These are phyloP conservation scores for Harmothoe impar DNA, from an alignment of 2,888 invertebrate genomes.

Conservation along the genomic window DNA sequence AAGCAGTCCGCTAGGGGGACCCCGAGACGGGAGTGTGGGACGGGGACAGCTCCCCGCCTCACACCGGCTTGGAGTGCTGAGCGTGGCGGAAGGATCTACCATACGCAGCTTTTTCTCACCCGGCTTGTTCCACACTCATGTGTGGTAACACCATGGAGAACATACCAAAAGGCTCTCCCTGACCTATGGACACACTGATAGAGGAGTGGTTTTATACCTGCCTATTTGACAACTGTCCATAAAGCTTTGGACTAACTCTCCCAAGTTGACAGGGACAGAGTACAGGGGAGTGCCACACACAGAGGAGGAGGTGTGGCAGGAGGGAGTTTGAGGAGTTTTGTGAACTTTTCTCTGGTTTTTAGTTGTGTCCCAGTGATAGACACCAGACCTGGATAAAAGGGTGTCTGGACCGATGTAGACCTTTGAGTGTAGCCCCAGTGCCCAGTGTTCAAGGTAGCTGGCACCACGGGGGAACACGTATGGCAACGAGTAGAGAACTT, in stretches of 20 bases:
- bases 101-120: neutral
- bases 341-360: neutral
- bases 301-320: too few species aligned
- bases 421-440: neutral
- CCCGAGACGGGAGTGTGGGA: neutral
- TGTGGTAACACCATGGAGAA: neutral
- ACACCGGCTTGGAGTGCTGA: conserved; percentile 35
- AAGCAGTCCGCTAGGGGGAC: conserved; percentile 51
- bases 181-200: neutral
- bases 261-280: too few species aligned
- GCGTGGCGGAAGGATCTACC: conserved; percentile 23
- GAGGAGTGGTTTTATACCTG: neutral
- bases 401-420: conserved; percentile 25
- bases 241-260: too few species aligned
- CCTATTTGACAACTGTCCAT: too few species aligned
- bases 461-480: conserved; percentile 34
- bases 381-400: neutral
- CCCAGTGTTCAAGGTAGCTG: neutral
- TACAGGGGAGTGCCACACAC: too few species aligned
- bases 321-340: neutral
- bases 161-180: neutral
- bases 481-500: conserved; percentile 54
- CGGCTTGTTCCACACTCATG: neutral
- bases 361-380: neutral
- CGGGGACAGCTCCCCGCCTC: neutral